A percentile compares a stretch with the other conserved stretches of the same genome.
These are phyloP conservation scores for Phyllotreta striolata DNA, from an alignment of 2,888 invertebrate species.

Conservation along the genomic window DNA sequence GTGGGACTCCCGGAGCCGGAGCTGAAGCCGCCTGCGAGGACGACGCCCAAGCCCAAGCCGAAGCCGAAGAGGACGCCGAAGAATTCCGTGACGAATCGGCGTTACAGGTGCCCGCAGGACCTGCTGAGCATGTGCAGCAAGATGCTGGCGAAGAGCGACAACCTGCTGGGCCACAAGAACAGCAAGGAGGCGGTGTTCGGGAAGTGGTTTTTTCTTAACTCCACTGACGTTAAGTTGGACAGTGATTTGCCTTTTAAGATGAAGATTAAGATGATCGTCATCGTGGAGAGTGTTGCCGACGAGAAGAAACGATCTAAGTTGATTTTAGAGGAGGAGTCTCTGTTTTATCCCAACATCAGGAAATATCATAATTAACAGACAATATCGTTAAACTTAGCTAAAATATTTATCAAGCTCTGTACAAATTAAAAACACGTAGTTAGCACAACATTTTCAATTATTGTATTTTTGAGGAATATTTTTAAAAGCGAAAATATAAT, in stretches of 20 bases:
- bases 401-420: too few relatives aligned
- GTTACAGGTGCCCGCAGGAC: slow-evolving; percentile 21
- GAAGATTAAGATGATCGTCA: slow-evolving; percentile 22
- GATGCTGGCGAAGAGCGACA: slow-evolving; percentile 13
- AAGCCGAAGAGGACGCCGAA: not conserved
- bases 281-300: slow-evolving; percentile 3
- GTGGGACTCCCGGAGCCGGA: too few relatives aligned
- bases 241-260: slow-evolving; percentile 13
- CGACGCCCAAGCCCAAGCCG: not conserved
- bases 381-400: not conserved
- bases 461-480: too few relatives aligned
- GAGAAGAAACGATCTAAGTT: not conserved
- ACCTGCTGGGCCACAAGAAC: slow-evolving; percentile 13
- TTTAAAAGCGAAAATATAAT: too few relatives aligned
- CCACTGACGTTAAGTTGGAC: slow-evolving; percentile 14
- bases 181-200: slow-evolving; percentile 18
- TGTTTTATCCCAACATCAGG: not conserved
- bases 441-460: too few relatives aligned
- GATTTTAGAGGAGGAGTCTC: slow-evolving; percentile 19
- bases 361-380: not conserved
- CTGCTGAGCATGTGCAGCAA: slow-evolving; percentile 12
- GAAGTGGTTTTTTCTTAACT: slow-evolving; percentile 34
- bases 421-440: too few relatives aligned
- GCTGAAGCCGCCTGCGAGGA: not conserved
- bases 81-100: slow-evolving; percentile 5